Evolutionary conservation across 2,888 invertebrate genomes (phyloP).

Genomic region (Lasioglossum figueresi): DNA sequence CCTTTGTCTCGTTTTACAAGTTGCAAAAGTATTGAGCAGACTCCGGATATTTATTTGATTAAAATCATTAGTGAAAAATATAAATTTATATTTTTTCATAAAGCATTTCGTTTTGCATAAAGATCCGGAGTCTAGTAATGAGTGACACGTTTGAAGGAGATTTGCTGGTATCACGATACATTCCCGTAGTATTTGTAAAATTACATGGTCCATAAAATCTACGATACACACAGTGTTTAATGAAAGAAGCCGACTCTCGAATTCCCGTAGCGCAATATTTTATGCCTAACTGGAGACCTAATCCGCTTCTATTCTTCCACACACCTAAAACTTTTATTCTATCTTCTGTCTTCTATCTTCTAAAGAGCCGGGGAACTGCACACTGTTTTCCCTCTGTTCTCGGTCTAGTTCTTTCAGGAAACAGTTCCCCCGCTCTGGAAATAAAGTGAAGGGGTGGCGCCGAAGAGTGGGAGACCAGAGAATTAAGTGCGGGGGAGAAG

Average conservation of each 20-base stretch:
- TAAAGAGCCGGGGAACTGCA: too few relatives aligned
- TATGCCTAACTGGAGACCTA: not conserved
- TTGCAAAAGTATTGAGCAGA: not conserved
- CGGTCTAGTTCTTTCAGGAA: too few relatives aligned
- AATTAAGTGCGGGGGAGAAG: too few relatives aligned
- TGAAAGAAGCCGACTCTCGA: not conserved
- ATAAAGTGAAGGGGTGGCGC: too few relatives aligned
- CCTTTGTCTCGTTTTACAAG: not conserved
- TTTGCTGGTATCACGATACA: not conserved
- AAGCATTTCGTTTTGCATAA: too few relatives aligned
- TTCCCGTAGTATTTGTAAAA: conserved; percentile 1
- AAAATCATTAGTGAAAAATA: too few relatives aligned
- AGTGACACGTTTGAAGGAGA: conserved; percentile 5
- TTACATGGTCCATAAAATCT: not conserved
- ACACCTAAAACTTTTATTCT: not conserved
- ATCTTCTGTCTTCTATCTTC: not conserved
- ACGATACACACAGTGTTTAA: not conserved
- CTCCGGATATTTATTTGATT: too few relatives aligned
- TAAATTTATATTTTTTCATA: too few relatives aligned
- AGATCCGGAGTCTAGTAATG: too few relatives aligned
- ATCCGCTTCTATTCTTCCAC: not conserved
- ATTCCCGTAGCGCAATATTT: not conserved
- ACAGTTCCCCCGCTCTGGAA: too few relatives aligned
- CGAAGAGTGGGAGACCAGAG: too few relatives aligned
- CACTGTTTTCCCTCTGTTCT: too few relatives aligned